phyloP scores from a whole-genome alignment of 2,113 vertebrate genomes.

The Nerophis ophidion region DNA sequence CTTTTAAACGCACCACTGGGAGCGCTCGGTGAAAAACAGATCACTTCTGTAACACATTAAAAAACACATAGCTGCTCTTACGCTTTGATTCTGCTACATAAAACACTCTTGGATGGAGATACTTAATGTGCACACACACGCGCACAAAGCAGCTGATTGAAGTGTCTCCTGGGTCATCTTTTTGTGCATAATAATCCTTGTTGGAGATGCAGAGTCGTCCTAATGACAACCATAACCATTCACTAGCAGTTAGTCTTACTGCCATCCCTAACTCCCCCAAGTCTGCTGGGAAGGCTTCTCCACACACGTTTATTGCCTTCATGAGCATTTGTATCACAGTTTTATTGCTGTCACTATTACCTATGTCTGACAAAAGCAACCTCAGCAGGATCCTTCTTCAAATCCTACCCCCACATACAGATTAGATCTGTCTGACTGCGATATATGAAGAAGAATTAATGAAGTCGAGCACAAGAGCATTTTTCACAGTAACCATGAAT shows the following conservation, averaged over 20 bases:
- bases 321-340: slow-evolving; percentile 52
- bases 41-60: slow-evolving; percentile 41
- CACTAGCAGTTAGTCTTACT: slow-evolving; percentile 43
- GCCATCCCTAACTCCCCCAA: slow-evolving; percentile 33
- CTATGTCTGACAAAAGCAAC: slow-evolving; percentile 49
- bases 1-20: slow-evolving; percentile 58
- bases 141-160: slow-evolving; percentile 19
- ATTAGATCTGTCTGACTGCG: slow-evolving; percentile 1
- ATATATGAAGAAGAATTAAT: slow-evolving; percentile 6
- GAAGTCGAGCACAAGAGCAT: background rate
- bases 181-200: slow-evolving; percentile 57
- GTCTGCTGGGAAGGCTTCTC: slow-evolving; percentile 46
- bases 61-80: slow-evolving; percentile 35
- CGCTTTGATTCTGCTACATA: slow-evolving; percentile 49
- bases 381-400: slow-evolving; percentile 25
- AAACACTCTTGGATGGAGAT: slow-evolving; percentile 40
- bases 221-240: slow-evolving; percentile 61
- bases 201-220: slow-evolving; percentile 53
- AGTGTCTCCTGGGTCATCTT: slow-evolving; percentile 41
- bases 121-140: slow-evolving; percentile 13
- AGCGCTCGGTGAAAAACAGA: slow-evolving; percentile 44
- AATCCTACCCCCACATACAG: background rate
- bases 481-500: slow-evolving; percentile 6
- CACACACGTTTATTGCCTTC: slow-evolving; percentile 54
- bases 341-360: slow-evolving; percentile 45